These are phyloP conservation scores for Patella ulyssiponensis DNA, from an alignment of 2,888 invertebrate species.

Conservation along the genomic window DNA sequence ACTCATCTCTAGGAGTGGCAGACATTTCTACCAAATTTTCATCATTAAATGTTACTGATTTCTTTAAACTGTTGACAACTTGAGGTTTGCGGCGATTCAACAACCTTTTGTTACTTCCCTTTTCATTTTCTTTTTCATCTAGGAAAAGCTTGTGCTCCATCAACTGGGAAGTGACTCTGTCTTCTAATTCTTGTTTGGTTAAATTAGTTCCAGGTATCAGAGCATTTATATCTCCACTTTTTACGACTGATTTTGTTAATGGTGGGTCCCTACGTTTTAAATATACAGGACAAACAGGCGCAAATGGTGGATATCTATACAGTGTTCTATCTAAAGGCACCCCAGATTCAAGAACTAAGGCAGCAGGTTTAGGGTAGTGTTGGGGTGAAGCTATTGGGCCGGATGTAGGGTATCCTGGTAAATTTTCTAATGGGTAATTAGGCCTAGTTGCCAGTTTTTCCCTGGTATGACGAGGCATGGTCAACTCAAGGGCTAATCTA, in stretches of 20 bases:
- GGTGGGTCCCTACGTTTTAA: constrained; percentile 13
- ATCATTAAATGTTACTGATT: constrained; percentile 53
- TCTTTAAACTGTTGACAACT: constrained; percentile 57
- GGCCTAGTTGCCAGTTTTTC: constrained; percentile 57
- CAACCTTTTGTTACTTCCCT: constrained; percentile 36
- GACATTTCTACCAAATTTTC: constrained; percentile 29
- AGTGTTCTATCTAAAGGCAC: constrained; percentile 46
- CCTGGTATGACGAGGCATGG: constrained; percentile 67
- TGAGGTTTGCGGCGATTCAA: constrained; percentile 55
- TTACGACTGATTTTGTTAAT: constrained; percentile 34
- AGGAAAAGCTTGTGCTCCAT: constrained; percentile 48
- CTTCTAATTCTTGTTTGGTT: constrained; percentile 62
- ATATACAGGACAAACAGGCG: constrained; percentile 22
- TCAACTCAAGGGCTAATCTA: constrained; percentile 65
- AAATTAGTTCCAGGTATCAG: constrained; percentile 64
- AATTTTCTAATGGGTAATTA: constrained; percentile 60
- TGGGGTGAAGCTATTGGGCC: constrained; percentile 59
- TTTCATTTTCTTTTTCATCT: constrained; percentile 49
- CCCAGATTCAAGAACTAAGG: constrained; percentile 50
- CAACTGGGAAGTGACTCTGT: constrained; percentile 61
- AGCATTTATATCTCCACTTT: constrained; percentile 43
- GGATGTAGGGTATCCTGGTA: constrained; percentile 67
- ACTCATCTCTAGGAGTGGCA: constrained; percentile 10
- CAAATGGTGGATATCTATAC: constrained; percentile 49
- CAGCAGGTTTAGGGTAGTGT: constrained; percentile 57